A percentile compares a stretch with the other conserved stretches of the same genome.
Conservation (phyloP, 2,888 invertebrate species). For the Plusia festucae region DNA sequence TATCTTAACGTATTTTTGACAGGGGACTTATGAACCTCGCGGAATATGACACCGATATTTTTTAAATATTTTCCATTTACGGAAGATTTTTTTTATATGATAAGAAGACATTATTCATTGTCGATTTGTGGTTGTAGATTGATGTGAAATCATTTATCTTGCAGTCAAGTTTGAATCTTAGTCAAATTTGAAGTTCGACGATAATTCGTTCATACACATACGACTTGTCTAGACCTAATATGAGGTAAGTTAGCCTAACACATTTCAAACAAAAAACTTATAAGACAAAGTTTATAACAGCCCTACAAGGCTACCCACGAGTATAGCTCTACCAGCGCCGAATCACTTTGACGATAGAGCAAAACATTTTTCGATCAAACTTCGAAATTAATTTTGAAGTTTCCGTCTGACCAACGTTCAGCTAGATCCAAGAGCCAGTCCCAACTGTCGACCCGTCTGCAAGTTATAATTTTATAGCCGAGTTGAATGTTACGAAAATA, state of each 20-base stretch:
- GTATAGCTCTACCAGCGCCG: constrained; percentile 49
- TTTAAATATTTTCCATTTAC: constrained; percentile 21
- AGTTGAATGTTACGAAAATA: constrained; percentile 63
- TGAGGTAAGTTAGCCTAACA: neutral
- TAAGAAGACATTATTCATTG: constrained; percentile 30
- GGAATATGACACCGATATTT: constrained; percentile 41
- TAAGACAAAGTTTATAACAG: constrained; percentile 48
- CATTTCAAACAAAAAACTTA: constrained; percentile 35
- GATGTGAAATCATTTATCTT: constrained; percentile 17
- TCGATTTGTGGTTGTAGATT: constrained; percentile 9
- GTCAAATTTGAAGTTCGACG: neutral
- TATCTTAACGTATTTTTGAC: constrained; percentile 30
- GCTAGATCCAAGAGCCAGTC: constrained; percentile 63
- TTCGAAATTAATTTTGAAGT: constrained; percentile 85
- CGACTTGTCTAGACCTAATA: constrained; percentile 5
- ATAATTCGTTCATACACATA: constrained; percentile 22
- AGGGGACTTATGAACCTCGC: constrained; percentile 45
- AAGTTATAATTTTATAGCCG: constrained; percentile 76
- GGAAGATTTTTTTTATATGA: constrained; percentile 22
- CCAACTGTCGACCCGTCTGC: constrained; percentile 67
- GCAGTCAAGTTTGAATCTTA: neutral
- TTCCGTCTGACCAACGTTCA: constrained; percentile 74
- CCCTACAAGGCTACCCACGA: constrained; percentile 18
- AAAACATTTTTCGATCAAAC: constrained; percentile 85
- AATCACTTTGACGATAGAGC: constrained; percentile 68